Evolutionary conservation across 2,797 vertebrate genomes (phyloP).

Genomic region (Centropyge bicolor): DNA sequence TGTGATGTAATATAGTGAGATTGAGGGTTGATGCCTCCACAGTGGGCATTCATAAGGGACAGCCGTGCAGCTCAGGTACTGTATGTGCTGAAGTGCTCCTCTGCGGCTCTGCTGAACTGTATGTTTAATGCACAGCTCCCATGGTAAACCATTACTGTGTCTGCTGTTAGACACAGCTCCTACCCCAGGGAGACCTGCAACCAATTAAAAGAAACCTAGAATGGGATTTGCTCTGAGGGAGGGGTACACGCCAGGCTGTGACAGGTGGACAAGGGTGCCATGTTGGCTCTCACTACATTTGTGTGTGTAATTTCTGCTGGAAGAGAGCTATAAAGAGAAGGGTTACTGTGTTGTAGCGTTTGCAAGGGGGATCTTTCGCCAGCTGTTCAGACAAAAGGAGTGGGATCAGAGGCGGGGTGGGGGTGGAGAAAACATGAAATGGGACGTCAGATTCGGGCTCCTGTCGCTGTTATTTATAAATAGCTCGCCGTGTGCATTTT

Average conservation of each 20-base stretch:
- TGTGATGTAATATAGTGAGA: neutral
- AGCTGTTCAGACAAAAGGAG: constrained; percentile 57
- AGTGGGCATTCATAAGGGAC: constrained; percentile 21
- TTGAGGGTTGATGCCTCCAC: constrained; percentile 19
- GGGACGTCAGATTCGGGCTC: constrained; percentile 39
- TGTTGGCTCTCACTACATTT: constrained; percentile 20
- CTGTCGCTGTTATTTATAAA: constrained; percentile 65
- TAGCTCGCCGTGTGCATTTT: constrained; percentile 50
- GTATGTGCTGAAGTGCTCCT: constrained; percentile 33
- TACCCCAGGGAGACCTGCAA: constrained; percentile 57
- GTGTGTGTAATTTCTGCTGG: constrained; percentile 25
- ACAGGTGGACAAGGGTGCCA: constrained; percentile 55
- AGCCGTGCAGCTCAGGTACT: neutral
- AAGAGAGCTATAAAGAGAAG: constrained; percentile 22
- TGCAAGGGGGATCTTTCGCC: constrained; percentile 52
- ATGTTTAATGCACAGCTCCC: constrained; percentile 68
- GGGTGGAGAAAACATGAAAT: constrained; percentile 38
- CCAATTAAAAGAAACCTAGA: constrained; percentile 73
- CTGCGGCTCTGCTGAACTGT: constrained; percentile 35
- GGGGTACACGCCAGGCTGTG: constrained; percentile 35
- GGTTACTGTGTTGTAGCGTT: constrained; percentile 43
- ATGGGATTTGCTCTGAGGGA: constrained; percentile 40
- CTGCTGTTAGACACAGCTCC: constrained; percentile 42
- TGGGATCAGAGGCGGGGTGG: neutral
- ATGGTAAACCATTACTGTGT: constrained; percentile 65